Evolutionary conservation across 2,113 vertebrate species (phyloP).

Genomic region (Mesocricetus auratus): DNA sequence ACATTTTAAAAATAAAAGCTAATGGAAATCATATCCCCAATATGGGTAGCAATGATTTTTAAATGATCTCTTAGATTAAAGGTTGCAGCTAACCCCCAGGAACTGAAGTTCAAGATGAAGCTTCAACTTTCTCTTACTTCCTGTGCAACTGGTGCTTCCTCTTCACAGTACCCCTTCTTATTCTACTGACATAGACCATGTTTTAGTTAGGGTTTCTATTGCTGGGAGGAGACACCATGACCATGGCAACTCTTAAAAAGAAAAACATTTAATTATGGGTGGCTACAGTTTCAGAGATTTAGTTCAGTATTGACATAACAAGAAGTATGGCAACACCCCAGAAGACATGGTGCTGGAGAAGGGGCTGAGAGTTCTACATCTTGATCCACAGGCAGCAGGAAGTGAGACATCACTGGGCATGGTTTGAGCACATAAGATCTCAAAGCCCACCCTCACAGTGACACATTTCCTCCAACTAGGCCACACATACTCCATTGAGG

Average conservation of each 20-base stretch:
- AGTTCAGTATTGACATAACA: not conserved
- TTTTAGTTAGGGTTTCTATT: not conserved
- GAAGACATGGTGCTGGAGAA: not conserved
- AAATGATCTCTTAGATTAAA: constrained; percentile 3
- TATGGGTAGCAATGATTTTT: not conserved
- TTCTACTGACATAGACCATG: not conserved
- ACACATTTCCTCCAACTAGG: not conserved
- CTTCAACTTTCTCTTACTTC: not conserved
- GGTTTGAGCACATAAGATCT: not conserved
- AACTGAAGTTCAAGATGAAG: not conserved
- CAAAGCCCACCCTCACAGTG: not conserved
- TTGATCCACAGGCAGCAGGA: not conserved
- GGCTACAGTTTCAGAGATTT: not conserved
- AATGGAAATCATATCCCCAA: not conserved
- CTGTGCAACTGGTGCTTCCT: not conserved
- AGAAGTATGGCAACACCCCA: not conserved
- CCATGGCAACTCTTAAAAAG: not conserved
- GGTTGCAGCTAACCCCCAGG: not conserved
- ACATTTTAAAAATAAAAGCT: not conserved
- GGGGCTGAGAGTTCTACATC: not conserved
- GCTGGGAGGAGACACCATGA: not conserved
- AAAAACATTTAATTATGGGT: not conserved
- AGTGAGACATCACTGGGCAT: not conserved
- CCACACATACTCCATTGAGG: not conserved
- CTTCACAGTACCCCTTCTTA: not conserved